Percentiles rank a stretch among this genome's conserved stretches.
These are phyloP conservation scores for Lophius piscatorius DNA, from an alignment of 2,113 vertebrate species.

Conservation along the genomic window DNA sequence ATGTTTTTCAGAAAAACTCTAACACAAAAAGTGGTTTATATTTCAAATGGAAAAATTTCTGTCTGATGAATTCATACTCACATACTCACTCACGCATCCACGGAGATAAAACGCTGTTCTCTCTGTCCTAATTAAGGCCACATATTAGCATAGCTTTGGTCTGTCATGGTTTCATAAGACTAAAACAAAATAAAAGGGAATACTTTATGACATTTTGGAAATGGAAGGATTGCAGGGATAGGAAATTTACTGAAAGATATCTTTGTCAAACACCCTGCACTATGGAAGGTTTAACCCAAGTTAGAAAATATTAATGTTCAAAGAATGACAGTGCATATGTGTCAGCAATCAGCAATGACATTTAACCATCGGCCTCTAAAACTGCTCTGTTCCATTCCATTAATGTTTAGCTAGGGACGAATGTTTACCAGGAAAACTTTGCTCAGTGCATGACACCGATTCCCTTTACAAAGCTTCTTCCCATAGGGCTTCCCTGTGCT, in stretches of 20 bases:
- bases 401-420: too few species aligned
- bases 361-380: too few species aligned
- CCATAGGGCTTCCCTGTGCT: too few species aligned
- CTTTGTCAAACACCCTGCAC: too few species aligned
- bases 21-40: neutral
- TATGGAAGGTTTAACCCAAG: neutral
- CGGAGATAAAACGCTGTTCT: neutral
- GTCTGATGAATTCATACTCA: neutral
- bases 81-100: neutral
- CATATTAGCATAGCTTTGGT: constrained; percentile 13
- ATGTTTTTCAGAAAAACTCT: constrained; percentile 4
- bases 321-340: too few species aligned
- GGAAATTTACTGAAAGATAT: too few species aligned
- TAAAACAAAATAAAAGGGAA: neutral
- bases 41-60: neutral
- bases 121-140: constrained; percentile 12
- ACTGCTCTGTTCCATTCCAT: too few species aligned
- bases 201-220: neutral
- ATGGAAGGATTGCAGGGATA: neutral
- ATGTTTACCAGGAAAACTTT: too few species aligned
- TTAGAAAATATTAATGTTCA: too few species aligned
- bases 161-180: constrained; percentile 4
- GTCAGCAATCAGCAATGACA: too few species aligned
- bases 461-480: too few species aligned
- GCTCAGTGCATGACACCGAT: too few species aligned